Evolutionary conservation across 2,888 invertebrate species (phyloP).

Genomic region (Euspilapteryx auroguttella): DNA sequence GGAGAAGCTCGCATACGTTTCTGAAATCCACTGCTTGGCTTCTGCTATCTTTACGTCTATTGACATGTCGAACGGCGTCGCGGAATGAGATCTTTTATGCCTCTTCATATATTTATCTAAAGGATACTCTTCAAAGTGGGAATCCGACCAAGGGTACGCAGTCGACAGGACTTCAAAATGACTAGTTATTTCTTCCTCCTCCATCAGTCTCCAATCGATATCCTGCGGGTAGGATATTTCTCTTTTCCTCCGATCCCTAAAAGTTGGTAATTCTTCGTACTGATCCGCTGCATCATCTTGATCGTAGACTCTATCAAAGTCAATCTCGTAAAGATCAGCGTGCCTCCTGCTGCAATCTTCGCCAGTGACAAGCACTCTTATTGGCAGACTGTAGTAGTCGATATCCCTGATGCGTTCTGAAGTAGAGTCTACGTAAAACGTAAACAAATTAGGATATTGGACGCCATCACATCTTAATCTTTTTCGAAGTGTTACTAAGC

Average conservation of each 20-base stretch:
- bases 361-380: slow-evolving; percentile 75
- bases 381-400: slow-evolving; percentile 80
- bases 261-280: slow-evolving; percentile 33
- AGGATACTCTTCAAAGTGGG: slow-evolving; percentile 51
- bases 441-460: slow-evolving; percentile 82
- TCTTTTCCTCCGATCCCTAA: slow-evolving; percentile 38
- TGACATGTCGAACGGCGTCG: slow-evolving; percentile 57
- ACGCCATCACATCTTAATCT: slow-evolving; percentile 77
- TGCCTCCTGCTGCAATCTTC: slow-evolving; percentile 68
- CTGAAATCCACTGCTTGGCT: slow-evolving; percentile 84
- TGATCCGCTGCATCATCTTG: slow-evolving; percentile 46
- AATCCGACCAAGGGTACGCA: slow-evolving; percentile 57
- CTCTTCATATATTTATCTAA: slow-evolving; percentile 52
- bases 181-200: slow-evolving; percentile 47
- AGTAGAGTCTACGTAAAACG: slow-evolving; percentile 84
- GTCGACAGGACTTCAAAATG: slow-evolving; percentile 46
- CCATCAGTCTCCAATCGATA: slow-evolving; percentile 49
- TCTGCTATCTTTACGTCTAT: slow-evolving; percentile 70
- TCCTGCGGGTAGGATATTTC: slow-evolving; percentile 20
- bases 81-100: slow-evolving; percentile 43
- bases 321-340: slow-evolving; percentile 62
- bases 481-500: slow-evolving; percentile 73
- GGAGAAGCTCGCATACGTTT: slow-evolving; percentile 85
- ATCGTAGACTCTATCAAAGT: slow-evolving; percentile 59
- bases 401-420: slow-evolving; percentile 77